Base-by-base conservation (phyloP, 2,113 vertebrate genomes). In the Pica pica region DNA sequence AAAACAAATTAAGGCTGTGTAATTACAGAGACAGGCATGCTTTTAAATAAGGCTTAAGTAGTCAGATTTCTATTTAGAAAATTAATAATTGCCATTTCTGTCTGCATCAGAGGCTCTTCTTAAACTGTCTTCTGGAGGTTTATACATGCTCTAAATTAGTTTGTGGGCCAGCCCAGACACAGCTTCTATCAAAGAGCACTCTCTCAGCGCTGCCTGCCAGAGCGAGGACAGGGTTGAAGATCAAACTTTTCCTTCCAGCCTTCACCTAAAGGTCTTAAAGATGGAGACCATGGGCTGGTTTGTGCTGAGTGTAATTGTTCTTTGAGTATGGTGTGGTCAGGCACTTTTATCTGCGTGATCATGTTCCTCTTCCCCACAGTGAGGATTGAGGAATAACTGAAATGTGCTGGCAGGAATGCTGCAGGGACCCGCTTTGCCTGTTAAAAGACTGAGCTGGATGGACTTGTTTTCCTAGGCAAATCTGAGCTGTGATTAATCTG, bases 1-100 rank as follows among this genome's bases (percentile, higher is more conserved):
- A 97, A 98, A 98, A 98, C 98, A 98, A 97, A 98, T 98, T 97
- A 98, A 97, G 95, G 86, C 69, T 89, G 93, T 93, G 97, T 97
- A 97, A 98, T 98, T 97, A 97, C 69, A 95, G 87, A 97, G 94
- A 82, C 86, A 94, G 91, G 75, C 95, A 63, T 90, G 90, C 93
- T 95, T 97, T 98, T 98, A 97, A 97, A 94, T 90, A 97, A 96
- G 94, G 91, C 90, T 87, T 95, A 96, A 97, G 95, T 67, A 96
- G 94, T 96, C 96, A 95, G 96, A 95, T 95, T 96, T 95, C 96
- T 94, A 55, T 95, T 97, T 93, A 97, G 96, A 96, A 97, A 98
- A 97, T 96, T 97, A 98, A 97, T 97, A 97, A 97, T 96, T 75
- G 28, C 79, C 28, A 39, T 90, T 90, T 91, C 78, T 42, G 71